phyloP scores from a whole-genome alignment of 2,113 vertebrate genomes.

The Xenopus laevis region DNA sequence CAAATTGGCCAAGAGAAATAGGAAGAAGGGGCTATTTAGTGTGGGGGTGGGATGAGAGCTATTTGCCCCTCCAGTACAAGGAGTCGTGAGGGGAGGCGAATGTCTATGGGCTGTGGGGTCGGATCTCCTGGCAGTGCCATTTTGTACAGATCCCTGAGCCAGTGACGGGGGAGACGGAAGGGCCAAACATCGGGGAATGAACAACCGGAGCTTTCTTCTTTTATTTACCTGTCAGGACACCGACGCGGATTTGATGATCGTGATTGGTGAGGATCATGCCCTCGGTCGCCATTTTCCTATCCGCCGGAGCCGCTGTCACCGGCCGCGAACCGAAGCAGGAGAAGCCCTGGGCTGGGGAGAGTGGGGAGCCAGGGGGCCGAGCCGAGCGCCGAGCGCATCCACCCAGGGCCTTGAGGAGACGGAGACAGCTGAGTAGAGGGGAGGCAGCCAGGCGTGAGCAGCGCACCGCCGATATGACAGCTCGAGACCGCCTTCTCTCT shows the following conservation, averaged over 20 bases:
- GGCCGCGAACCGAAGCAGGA: slow-evolving; percentile 43
- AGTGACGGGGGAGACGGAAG: neutral
- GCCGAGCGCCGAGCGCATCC: slow-evolving; percentile 33
- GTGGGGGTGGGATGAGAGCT: too few relatives aligned
- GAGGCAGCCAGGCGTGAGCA: slow-evolving; percentile 25
- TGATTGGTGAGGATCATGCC: slow-evolving; percentile 96
- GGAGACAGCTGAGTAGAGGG: neutral
- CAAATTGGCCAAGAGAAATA: too few relatives aligned
- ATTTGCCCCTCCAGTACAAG: too few relatives aligned
- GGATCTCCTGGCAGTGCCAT: slow-evolving; percentile 20
- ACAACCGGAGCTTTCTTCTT: too few relatives aligned
- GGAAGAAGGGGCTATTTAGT: too few relatives aligned
- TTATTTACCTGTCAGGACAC: slow-evolving; percentile 86
- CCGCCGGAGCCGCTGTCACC: slow-evolving; percentile 74
- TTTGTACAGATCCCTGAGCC: slow-evolving; percentile 11
- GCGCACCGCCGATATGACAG: slow-evolving; percentile 1
- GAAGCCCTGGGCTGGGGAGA: slow-evolving; percentile 18
- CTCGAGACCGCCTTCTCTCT: neutral
- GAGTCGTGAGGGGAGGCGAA: too few relatives aligned
- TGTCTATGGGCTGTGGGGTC: too few relatives aligned
- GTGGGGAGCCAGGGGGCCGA: slow-evolving; percentile 9
- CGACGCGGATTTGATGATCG: slow-evolving; percentile 93
- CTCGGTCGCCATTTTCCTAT: slow-evolving; percentile 91
- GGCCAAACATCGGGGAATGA: neutral
- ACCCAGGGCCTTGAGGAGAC: slow-evolving; percentile 13